phyloP scores from a whole-genome alignment of 2,113 vertebrate species.

The Spermophilus dauricus region DNA sequence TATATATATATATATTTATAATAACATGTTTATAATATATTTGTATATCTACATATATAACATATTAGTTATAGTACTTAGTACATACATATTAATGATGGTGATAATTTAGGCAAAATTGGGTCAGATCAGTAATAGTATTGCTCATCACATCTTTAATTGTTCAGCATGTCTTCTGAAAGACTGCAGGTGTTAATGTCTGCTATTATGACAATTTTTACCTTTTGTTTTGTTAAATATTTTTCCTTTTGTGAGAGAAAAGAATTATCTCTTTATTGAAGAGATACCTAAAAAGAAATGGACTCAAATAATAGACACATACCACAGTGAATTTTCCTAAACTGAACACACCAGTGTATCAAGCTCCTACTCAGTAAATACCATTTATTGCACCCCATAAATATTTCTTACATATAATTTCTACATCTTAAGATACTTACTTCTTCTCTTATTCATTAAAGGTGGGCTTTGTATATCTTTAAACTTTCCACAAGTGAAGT shows the following conservation, averaged over 20 bases:
- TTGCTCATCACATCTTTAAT: neutral
- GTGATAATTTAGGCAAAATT: neutral
- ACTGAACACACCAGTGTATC: neutral
- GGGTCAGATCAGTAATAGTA: neutral
- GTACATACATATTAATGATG: neutral
- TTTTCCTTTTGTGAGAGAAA: neutral
- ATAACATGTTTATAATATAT: no score
- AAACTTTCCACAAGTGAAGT: neutral
- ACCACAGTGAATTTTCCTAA: neutral
- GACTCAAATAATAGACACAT: neutral
- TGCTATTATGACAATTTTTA: neutral
- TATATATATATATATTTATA: no score
- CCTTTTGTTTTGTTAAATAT: neutral
- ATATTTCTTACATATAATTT: neutral
- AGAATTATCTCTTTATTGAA: neutral
- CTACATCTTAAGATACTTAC: neutral
- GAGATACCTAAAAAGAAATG: neutral
- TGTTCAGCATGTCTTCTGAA: neutral
- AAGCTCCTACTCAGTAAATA: neutral
- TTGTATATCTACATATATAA: no score
- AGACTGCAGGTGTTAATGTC: neutral
- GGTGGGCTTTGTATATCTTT: neutral
- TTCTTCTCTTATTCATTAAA: neutral
- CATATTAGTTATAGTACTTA: neutral
- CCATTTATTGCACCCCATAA: neutral